Base-by-base conservation (phyloP, 2,113 vertebrate genomes). In the Peromyscus leucopus region DNA sequence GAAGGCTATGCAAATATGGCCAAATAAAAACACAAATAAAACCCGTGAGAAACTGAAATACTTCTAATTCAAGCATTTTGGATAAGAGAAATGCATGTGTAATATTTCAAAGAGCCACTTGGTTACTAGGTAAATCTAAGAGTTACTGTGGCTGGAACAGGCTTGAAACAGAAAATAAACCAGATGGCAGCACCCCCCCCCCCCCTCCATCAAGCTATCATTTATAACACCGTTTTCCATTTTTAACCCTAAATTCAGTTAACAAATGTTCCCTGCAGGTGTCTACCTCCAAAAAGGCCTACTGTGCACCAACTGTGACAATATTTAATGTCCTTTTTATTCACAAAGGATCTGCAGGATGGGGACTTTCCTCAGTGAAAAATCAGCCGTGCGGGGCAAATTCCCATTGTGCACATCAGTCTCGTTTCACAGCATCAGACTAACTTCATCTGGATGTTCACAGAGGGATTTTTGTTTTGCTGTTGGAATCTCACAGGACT, bases 181-280 rank as follows among this genome's bases (percentile, higher is more conserved):
- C 67, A 83, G 36, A 75, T 39, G 80, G 39, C 12, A 76, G 36
- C 75, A n/a, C 78, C 89, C 36, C 28, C 22, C 65, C 36, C 84
- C 11, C 26, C 51, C 8, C 55, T 59, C 36, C 11, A 79, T 59
- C 74, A 75, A 80, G 46, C 46, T 48, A 82, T 59, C 19, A 61
- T 76, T 61, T 96, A 28, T 42, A 96, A 96, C 59, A 83, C 2
- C 57, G 26, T 31, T 85, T 87, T 89, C 67, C 83, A 63, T 46
- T 76, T 88, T 71, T 28, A 85, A 82, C 28, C 36, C 16, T 82
- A 26, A 82, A 74, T 79, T 96, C 26, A 86, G n/a, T 51, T 83
- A 76, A 13, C 59, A 93, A 85, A 57, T 83, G 63, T 19, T 72
- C 51, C 69, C 51, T 65, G 83, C 36, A 72, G 31, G 67, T 57